Evolutionary conservation across 2,888 invertebrate genomes (phyloP).

Genomic region (Thera obeliscata): DNA sequence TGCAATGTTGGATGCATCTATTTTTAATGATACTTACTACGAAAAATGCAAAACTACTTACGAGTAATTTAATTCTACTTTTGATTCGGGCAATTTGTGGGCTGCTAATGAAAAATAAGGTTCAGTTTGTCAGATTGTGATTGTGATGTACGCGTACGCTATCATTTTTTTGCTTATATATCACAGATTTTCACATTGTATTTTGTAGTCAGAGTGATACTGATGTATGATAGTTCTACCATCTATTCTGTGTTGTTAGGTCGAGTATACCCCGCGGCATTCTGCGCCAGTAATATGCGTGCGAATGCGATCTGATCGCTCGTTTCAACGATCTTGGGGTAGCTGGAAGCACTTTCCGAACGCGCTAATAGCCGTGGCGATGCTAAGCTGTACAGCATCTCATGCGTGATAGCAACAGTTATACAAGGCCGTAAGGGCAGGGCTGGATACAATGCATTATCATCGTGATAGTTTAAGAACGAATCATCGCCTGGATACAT

Average conservation of each 20-base stretch:
- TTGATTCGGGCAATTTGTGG: too few species aligned
- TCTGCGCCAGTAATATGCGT: constrained; percentile 77
- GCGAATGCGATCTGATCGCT: constrained; percentile 79
- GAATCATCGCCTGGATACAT: too few species aligned
- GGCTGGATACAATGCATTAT: background rate
- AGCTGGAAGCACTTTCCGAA: constrained; percentile 57
- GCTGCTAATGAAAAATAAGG: too few species aligned
- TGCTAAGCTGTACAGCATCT: constrained; percentile 38
- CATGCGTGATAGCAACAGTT: constrained; percentile 28
- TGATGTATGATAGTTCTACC: background rate
- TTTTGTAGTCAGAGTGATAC: constrained; percentile 6
- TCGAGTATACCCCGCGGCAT: constrained; percentile 68
- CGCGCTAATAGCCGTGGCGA: constrained; percentile 58
- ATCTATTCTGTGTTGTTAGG: constrained; percentile 59
- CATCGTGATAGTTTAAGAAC: background rate
- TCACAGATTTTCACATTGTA: background rate
- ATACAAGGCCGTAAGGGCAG: constrained; percentile 28
- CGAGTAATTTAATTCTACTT: too few species aligned
- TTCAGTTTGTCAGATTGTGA: too few species aligned
- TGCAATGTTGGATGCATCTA: too few species aligned
- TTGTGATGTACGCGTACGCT: too few species aligned
- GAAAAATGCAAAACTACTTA: too few species aligned
- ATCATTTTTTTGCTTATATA: too few species aligned
- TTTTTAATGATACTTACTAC: too few species aligned
- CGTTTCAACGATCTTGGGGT: constrained; percentile 52